Base-by-base conservation (phyloP, 2,888 invertebrate genomes). In the Hololepta plana region DNA sequence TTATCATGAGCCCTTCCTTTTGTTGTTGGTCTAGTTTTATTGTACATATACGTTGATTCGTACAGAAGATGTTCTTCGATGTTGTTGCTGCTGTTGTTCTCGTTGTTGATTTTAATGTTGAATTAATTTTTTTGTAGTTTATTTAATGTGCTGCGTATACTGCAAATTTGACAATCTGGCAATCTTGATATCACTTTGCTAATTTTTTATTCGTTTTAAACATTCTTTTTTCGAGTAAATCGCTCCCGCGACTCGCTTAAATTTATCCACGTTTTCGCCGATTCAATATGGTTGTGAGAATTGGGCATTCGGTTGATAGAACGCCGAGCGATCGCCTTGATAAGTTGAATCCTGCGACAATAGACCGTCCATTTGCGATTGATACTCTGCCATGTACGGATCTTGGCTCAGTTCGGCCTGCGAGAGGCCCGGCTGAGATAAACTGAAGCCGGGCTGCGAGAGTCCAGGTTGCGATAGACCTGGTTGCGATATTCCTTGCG, bases 361-460 rank as follows among this genome's bases (percentile, higher is more conserved):
- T 45, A 93, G 67, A 29, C 85, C 88, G 53, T 93, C 93, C 62
- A 88, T 84, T 61, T 93, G 91, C 26, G 90, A 90, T 47, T 81
- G 81, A 54, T 80, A 80, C 53, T 85, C 85, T 27, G 75, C 72
- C 53, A 80, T 70, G 49, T 76, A 72, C 32, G 80, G 80, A 55
- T 87, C 85, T 62, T 84, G 75, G 39, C 72, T 72, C 17, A 17
- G 60, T 53, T 81, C 80, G 4, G 69, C 63, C 45, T 81, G 80
- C 10, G 70, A 71, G 23, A 74, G 59, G 51, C 81, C 80, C 4
- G 71, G 64, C 45, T 81, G 81, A 8, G 69, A 70, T 17, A 72
- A 49, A 27, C 72, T 72, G 3, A 70, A 68, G 43, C 67, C 76
- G 20, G 72, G 71, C 9, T 73, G 52, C 32, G 69, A 67, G 39